Conservation (phyloP, 2,888 invertebrate species). For the Amaurobius ferox region DNA sequence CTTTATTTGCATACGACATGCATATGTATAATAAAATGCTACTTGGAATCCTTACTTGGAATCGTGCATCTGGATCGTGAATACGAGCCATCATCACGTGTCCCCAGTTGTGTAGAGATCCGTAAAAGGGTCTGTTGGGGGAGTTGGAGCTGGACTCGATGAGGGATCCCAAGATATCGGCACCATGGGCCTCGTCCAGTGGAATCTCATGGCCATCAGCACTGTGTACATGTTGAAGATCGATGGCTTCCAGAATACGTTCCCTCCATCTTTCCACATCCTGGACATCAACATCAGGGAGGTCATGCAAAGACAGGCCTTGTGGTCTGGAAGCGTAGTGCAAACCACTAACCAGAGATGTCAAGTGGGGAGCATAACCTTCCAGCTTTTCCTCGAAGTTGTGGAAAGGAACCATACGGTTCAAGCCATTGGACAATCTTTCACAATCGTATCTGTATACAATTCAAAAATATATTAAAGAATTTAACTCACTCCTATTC, state of each 20-base stretch:
- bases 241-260: conserved; percentile 85
- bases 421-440: conserved; percentile 84
- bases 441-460: conserved; percentile 84
- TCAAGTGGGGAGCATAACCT: conserved; percentile 74
- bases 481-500: no score
- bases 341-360: conserved; percentile 72
- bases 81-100: conserved; percentile 86
- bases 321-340: conserved; percentile 72
- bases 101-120: conserved; percentile 89
- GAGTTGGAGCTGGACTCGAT: conserved; percentile 82
- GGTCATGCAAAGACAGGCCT: conserved; percentile 55
- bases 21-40: no score
- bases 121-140: conserved; percentile 77
- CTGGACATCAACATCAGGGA: conserved; percentile 53
- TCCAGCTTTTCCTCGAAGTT: conserved; percentile 76
- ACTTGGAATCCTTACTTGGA: conserved; percentile 80
- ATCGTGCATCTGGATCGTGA: conserved; percentile 88
- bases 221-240: conserved; percentile 81
- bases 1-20: no score
- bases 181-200: conserved; percentile 84
- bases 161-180: conserved; percentile 88
- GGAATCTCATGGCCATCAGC: conserved; percentile 79
- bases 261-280: conserved; percentile 85
- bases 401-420: conserved; percentile 81
- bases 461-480: no score